Percentiles rank a stretch among this genome's conserved stretches.
These are phyloP conservation scores for Hippocampus guttulatus DNA, from an alignment of 2,113 vertebrate species.

Conservation along the genomic window DNA sequence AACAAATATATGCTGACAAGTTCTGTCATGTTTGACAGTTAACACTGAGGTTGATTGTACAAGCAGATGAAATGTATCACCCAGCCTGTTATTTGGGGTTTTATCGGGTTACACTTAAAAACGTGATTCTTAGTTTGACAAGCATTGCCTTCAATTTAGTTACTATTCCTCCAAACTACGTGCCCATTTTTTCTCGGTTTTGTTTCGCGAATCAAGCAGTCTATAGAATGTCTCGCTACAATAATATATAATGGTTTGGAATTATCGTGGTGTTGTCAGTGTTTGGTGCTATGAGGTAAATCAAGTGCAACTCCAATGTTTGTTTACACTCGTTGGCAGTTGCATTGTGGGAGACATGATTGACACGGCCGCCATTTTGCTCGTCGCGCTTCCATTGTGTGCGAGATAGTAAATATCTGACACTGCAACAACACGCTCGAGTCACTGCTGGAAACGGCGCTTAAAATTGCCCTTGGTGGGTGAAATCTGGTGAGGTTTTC, in stretches of 20 bases:
- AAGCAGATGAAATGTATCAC: neutral
- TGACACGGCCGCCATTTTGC: constrained; percentile 78
- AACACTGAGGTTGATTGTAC: neutral
- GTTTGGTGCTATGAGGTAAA: neutral
- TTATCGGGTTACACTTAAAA: neutral
- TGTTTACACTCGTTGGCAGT: constrained; percentile 37
- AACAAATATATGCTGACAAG: neutral
- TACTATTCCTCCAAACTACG: neutral
- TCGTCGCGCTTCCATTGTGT: constrained; percentile 74
- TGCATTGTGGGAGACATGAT: constrained; percentile 76
- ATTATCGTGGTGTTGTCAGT: neutral
- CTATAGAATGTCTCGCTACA: no score
- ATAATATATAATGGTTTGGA: no score
- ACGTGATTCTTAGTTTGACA: neutral
- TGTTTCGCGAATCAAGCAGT: neutral
- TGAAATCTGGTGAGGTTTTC: constrained; percentile 8
- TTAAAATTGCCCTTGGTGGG: constrained; percentile 61
- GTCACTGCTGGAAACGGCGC: constrained; percentile 44
- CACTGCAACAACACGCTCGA: constrained; percentile 64
- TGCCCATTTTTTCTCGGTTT: neutral
- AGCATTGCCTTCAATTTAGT: neutral
- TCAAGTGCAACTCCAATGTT: constrained; percentile 27
- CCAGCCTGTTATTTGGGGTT: neutral
- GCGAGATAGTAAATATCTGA: constrained; percentile 78
- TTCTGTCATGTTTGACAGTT: neutral